These are phyloP conservation scores for Xenentodon cancila DNA, from an alignment of 2,797 vertebrate species.

Conservation along the genomic window DNA sequence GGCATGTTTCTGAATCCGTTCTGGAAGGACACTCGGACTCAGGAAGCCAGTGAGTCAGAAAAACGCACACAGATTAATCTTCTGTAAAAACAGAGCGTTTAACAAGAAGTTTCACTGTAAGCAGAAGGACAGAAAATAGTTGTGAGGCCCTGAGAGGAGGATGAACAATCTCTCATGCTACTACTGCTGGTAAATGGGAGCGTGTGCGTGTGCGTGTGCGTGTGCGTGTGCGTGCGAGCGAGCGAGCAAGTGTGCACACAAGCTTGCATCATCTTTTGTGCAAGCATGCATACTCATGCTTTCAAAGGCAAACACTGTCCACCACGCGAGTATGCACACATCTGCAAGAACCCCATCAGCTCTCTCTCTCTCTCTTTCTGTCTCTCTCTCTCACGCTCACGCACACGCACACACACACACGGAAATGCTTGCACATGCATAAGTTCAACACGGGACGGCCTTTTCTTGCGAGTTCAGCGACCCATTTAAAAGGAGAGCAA, in stretches of 20 bases:
- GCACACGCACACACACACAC: slow-evolving; percentile 16
- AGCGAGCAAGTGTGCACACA: slow-evolving; percentile 32
- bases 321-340: slow-evolving; percentile 52
- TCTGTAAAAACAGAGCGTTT: no score
- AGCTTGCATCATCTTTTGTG: slow-evolving; percentile 64
- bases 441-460: slow-evolving; percentile 38
- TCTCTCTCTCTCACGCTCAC: slow-evolving; percentile 1
- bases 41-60: no score
- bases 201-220: background rate
- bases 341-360: slow-evolving; percentile 31
- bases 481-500: slow-evolving; percentile 70
- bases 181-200: slow-evolving; percentile 34
- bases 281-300: slow-evolving; percentile 54
- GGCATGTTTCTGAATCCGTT: no score
- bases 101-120: no score
- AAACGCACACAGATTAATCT: no score
- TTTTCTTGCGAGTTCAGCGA: slow-evolving; percentile 64
- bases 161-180: background rate
- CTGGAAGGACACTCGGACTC: no score
- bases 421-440: slow-evolving; percentile 3
- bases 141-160: slow-evolving; percentile 23
- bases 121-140: no score
- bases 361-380: no score
- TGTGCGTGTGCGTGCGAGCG: slow-evolving; percentile 20
- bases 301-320: slow-evolving; percentile 52